phyloP scores from a whole-genome alignment of 2,797 vertebrate genomes.

The Manis pentadactyla region DNA sequence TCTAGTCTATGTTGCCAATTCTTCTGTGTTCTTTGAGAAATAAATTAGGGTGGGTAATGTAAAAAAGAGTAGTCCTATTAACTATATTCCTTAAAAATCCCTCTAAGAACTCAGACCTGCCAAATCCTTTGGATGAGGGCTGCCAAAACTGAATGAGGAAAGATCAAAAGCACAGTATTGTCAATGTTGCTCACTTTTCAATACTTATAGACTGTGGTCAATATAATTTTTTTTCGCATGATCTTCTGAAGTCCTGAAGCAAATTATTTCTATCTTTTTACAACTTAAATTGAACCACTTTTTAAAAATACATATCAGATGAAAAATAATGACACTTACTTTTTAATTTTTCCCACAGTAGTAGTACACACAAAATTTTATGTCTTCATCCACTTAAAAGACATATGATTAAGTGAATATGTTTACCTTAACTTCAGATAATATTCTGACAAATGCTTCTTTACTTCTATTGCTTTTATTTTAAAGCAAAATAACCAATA shows the following conservation, averaged over 20 bases:
- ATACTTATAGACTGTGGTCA: not conserved
- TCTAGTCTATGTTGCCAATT: not conserved
- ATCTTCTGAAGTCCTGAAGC: slow-evolving; percentile 21
- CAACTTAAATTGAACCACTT: slow-evolving; percentile 17
- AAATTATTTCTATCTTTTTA: slow-evolving; percentile 51
- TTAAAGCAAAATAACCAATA: slow-evolving; percentile 32
- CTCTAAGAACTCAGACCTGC: not conserved
- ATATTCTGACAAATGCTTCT: slow-evolving; percentile 15
- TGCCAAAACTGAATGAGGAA: slow-evolving; percentile 32
- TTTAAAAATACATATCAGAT: not conserved
- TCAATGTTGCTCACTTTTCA: slow-evolving; percentile 12
- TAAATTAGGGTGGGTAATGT: not conserved
- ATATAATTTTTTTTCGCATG: not conserved
- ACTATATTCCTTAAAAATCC: slow-evolving; percentile 3
- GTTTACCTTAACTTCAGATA: slow-evolving; percentile 47
- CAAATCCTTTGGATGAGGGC: not conserved
- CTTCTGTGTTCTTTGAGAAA: slow-evolving; percentile 40
- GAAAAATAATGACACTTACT: slow-evolving; percentile 12
- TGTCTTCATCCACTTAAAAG: slow-evolving; percentile 31
- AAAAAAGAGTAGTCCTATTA: slow-evolving; percentile 4
- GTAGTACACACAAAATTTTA: slow-evolving; percentile 10
- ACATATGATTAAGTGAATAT: slow-evolving; percentile 34
- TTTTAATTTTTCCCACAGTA: not conserved
- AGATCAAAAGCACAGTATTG: slow-evolving; percentile 19
- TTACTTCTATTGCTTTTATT: slow-evolving; percentile 48